Evolutionary conservation across 2,797 vertebrate species (phyloP), one percentile per base, ranked within the genome.

Genomic region (Gouania willdenowi): DNA sequence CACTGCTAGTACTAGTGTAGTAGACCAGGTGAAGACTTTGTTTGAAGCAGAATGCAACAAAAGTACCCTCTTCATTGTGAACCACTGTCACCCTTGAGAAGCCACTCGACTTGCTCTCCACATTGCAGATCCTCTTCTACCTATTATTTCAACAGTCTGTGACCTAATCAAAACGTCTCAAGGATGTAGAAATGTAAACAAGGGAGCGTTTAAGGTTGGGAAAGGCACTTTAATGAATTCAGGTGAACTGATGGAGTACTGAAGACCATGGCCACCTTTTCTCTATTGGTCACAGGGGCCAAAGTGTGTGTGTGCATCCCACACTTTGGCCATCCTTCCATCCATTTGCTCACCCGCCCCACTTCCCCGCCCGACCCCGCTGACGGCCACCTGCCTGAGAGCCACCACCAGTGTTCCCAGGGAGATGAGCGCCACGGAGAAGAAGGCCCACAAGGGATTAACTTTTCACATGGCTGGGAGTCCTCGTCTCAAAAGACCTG

Each of bases 401-500:
- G 70, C 77, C 78, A 83, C 79, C 77, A 79, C 73, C 73, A 76
- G 84, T 84, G 86, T 91, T 91, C 89, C 89, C 89, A 91, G 88
- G 88, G 88, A 89, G 86, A 90, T 88, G 87, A 87, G 83, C 85
- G 79, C 77, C 61, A 65, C 66, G 50, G 82, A 85, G 87, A 83
- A 86, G 81, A 84, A 85, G 84, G 85, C 80, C 79, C 75, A 77
- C 76, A 77, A 81, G 77, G 89, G 89, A 91, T 91, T 91, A 91
- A 89, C 89, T 90, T 91, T 91, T 90, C 89, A 90, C 89, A 91
- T 90, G 89, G 89, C 86, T 90, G 87, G 86, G 87, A 90, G 87
- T 90, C 87, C 74, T 76, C 63, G 66, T 83, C 84, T 90, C 86
- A 90, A 90, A 90, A 86, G 87, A 90, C 84, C 89, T 89, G 89